Conservation (phyloP, 2,113 vertebrate genomes). For the Notechis scutatus region DNA sequence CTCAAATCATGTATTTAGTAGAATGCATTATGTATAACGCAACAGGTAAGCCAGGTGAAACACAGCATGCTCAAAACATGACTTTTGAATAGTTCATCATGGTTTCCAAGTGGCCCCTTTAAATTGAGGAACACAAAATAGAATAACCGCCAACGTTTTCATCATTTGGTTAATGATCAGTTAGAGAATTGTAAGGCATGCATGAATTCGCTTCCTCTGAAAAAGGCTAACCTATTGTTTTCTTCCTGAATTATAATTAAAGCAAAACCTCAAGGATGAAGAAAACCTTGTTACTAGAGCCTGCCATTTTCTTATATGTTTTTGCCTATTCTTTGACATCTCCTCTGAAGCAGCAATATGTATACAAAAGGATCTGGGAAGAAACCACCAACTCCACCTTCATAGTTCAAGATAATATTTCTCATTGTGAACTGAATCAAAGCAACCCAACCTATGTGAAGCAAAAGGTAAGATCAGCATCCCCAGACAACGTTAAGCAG, state of each 20-base stretch:
- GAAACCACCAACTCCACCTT: slow-evolving; percentile 78
- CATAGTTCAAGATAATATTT: slow-evolving; percentile 59
- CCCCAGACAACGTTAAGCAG: background rate
- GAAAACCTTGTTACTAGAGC: slow-evolving; percentile 81
- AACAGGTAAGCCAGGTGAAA: background rate
- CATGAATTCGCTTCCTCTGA: background rate
- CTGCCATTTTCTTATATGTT: slow-evolving; percentile 78
- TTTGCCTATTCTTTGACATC: slow-evolving; percentile 73
- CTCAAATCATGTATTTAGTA: background rate
- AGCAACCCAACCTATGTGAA: slow-evolving; percentile 63
- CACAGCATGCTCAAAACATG: background rate
- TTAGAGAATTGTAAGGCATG: background rate
- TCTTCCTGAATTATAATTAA: background rate
- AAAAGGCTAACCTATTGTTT: background rate
- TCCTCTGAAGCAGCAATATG: slow-evolving; percentile 83
- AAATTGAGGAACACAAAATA: background rate
- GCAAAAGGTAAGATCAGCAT: slow-evolving; percentile 69
- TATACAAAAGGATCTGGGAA: slow-evolving; percentile 86
- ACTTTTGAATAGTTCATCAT: background rate
- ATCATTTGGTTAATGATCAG: background rate
- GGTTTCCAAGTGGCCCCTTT: background rate
- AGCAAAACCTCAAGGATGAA: slow-evolving; percentile 61
- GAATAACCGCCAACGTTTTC: background rate
- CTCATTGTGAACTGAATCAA: slow-evolving; percentile 72
- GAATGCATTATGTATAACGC: background rate